Base-by-base conservation (phyloP, 2,888 invertebrate species). In the Drosophila subquinaria region DNA sequence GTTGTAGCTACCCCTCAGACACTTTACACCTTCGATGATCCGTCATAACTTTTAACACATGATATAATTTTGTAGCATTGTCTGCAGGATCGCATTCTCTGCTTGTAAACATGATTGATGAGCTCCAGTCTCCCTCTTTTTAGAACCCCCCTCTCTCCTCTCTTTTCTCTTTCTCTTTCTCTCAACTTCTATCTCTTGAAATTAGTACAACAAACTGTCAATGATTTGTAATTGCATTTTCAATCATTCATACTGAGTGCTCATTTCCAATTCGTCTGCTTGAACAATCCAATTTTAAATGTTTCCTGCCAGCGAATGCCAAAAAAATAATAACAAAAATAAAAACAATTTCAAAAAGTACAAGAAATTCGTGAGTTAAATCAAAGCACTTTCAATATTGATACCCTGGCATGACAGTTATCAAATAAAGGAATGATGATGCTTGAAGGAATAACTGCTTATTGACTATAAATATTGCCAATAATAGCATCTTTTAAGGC, bases 21-120 rank as follows among this genome's bases (percentile, higher is more conserved):
- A 90, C 88, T 90, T 86, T 86, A 89, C 86, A 89, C 86, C 88
- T 90, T 82, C 80, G 90, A 89, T 81, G 89, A 86, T 86, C 86
- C 88, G 89, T 86, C 86, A 90, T 86, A 86, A 90, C 90, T 89
- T 89, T 88, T 89, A 89, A 86, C 88, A 86, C 89, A 89, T 86
- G 88, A 89, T 89, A 89, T 88, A 74, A 89, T 89, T 85, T 87
- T 76, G 76, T 73, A 78, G 86, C 75, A 77, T 84, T 89, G 87
- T 89, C 84, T 73, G 75, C 74, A 71, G 80, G 72, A 84, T 79
- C 57, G 52, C 42, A 73, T 59, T 60, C 55, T 65, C 45, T 64
- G 76, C 64, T 80, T 72, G 63, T 71, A 69, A 80, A 77, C 75
- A 77, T 80, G 80, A 80, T 80, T 80, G 79, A 79, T 79, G 68